Conservation (phyloP, 2,888 invertebrate species). For the Pyrochroa serraticornis region DNA sequence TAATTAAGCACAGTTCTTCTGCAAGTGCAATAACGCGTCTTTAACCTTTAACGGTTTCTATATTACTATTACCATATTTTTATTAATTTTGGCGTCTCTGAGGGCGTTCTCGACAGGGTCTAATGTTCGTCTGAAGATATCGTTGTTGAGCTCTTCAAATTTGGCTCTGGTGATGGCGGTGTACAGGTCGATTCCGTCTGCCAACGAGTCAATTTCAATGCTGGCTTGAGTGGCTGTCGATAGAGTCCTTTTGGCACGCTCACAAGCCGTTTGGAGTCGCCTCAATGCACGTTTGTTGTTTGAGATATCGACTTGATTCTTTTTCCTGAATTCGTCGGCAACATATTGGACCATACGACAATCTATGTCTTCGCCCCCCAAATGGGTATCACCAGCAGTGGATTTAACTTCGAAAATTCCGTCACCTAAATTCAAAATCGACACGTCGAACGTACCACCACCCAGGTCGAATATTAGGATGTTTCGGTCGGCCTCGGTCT, state of each 20-base stretch:
- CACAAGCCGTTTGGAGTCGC: slow-evolving; percentile 67
- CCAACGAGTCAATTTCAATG: slow-evolving; percentile 67
- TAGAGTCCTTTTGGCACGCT: slow-evolving; percentile 67
- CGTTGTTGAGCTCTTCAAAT: slow-evolving; percentile 69
- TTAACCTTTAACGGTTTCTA: no score
- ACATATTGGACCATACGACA: slow-evolving; percentile 62
- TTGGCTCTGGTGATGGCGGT: slow-evolving; percentile 65
- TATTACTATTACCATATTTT: slow-evolving; percentile 48
- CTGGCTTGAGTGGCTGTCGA: slow-evolving; percentile 63
- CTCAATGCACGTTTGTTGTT: slow-evolving; percentile 62
- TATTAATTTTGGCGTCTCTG: slow-evolving; percentile 67
- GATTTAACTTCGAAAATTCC: slow-evolving; percentile 68
- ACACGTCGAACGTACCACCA: slow-evolving; percentile 75
- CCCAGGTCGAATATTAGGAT: slow-evolving; percentile 60
- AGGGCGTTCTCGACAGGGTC: slow-evolving; percentile 71
- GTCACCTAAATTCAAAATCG: slow-evolving; percentile 70
- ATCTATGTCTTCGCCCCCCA: slow-evolving; percentile 63
- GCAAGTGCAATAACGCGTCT: no score
- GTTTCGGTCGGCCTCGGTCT: slow-evolving; percentile 45
- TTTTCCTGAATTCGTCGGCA: slow-evolving; percentile 62
- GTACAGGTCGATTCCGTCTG: slow-evolving; percentile 67
- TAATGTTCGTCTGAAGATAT: slow-evolving; percentile 68
- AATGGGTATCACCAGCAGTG: slow-evolving; percentile 66
- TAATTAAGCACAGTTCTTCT: no score
- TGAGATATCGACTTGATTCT: slow-evolving; percentile 60